phyloP scores from a whole-genome alignment of 2,113 vertebrate genomes.

The Pandion haliaetus region DNA sequence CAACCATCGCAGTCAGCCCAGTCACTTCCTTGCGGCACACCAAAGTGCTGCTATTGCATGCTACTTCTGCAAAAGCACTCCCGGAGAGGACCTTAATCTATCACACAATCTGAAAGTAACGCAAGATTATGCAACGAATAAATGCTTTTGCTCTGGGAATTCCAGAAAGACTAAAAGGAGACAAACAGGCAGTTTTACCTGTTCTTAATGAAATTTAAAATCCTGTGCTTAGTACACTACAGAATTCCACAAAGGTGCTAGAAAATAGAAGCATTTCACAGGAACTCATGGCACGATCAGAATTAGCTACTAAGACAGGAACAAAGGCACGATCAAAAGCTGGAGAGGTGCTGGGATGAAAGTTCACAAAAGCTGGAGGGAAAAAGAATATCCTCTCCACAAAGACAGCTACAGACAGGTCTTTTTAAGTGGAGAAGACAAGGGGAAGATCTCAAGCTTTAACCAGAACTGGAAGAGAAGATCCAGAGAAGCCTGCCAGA shows the following conservation, averaged over 20 bases:
- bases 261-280: background rate
- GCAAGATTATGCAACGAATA: background rate
- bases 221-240: background rate
- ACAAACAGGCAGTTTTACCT: background rate
- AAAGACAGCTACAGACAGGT: background rate
- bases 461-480: background rate
- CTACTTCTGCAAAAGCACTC: background rate
- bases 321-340: background rate
- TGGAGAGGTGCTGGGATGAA: background rate
- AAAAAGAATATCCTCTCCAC: background rate
- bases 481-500: background rate
- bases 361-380: background rate
- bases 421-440: background rate
- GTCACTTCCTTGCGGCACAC: background rate
- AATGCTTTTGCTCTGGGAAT: background rate
- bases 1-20: background rate
- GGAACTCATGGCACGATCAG: background rate
- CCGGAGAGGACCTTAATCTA: background rate
- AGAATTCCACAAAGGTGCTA: background rate
- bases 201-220: background rate
- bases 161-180: background rate
- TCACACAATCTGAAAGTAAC: background rate
- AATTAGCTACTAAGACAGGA: background rate
- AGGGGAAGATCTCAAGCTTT: background rate
- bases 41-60: background rate